phyloP scores from a whole-genome alignment of 2,888 invertebrate species.

The Pantelozetes paolii region DNA sequence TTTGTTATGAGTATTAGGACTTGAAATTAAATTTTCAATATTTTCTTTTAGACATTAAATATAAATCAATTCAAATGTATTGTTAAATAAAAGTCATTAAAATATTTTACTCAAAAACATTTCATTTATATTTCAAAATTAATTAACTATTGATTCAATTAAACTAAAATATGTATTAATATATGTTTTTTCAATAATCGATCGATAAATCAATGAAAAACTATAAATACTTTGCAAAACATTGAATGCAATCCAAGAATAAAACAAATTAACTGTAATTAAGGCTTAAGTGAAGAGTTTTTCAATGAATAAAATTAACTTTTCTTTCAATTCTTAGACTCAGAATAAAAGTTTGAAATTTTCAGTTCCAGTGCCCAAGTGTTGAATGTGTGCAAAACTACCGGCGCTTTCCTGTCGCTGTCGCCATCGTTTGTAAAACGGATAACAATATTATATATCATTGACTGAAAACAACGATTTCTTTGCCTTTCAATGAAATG shows the following conservation, averaged over 20 bases:
- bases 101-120: neutral
- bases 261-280: neutral
- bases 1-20: neutral
- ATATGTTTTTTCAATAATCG: neutral
- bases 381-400: neutral
- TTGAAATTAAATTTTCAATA: slow-evolving; percentile 8
- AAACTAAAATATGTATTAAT: neutral
- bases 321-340: no score
- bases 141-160: slow-evolving; percentile 3
- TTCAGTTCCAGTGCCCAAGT: no score
- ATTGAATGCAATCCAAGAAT: neutral
- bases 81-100: neutral
- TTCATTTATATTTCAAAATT: no score
- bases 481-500: neutral
- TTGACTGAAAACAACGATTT: neutral
- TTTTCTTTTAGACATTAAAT: neutral
- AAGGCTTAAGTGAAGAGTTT: no score
- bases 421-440: slow-evolving; percentile 23
- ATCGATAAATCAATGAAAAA: neutral
- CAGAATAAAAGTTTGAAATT: no score
- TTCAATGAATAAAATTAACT: no score
- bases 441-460: neutral
- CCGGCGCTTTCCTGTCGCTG: neutral
- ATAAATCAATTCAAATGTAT: neutral
- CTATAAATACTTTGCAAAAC: neutral